Evolutionary conservation across 2,888 invertebrate genomes (phyloP), one percentile per base, ranked within the genome.

Genomic region (Melanargia galathea): DNA sequence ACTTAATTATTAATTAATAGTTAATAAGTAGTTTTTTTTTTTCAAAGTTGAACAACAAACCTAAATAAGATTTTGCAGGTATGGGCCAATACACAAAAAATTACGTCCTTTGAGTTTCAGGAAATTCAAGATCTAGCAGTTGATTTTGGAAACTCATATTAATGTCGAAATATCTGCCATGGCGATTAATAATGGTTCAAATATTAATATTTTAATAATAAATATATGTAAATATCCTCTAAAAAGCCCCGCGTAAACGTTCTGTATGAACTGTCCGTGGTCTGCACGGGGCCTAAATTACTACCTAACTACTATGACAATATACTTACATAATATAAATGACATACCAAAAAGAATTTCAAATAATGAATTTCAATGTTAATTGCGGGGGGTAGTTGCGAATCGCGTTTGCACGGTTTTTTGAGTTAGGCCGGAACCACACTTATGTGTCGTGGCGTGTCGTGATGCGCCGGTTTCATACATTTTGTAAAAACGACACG

Each of bases 11-110:
- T 69, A 64, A 57, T 64, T 65, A 62, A 63, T 65, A 64, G 63
- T 58, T 60, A 35, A 60, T 68, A 69, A 68, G 65, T 64, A 67
- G 63, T 57, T 64, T 55, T 69, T 30, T 66, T 68, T 63, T 11
- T 24, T 22, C 62, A 66, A 62, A 67, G 54, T n/a, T 65, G 56
- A 38, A 60, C 59, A 13, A 43, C 57, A 16, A 55, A 40, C 18
- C 3, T n/a, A n/a, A 40, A 22, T 16, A 11, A 33, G 20, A 51
- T 48, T 48, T 48, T 48, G 8, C 43, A 48, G 18, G 33, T 5
- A 30, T 33, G 30, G 18, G 11, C 33, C 20, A 8, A 13, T 22
- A 22, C 5, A 48, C 46, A 22, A 24, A 24, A 6, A 48, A 8
- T 43, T 2, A 6, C 13, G 4, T 45, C 4, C 13, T 13, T 22